phyloP scores from a whole-genome alignment of 2,113 vertebrate genomes.

The Colistium nudipinnis region DNA sequence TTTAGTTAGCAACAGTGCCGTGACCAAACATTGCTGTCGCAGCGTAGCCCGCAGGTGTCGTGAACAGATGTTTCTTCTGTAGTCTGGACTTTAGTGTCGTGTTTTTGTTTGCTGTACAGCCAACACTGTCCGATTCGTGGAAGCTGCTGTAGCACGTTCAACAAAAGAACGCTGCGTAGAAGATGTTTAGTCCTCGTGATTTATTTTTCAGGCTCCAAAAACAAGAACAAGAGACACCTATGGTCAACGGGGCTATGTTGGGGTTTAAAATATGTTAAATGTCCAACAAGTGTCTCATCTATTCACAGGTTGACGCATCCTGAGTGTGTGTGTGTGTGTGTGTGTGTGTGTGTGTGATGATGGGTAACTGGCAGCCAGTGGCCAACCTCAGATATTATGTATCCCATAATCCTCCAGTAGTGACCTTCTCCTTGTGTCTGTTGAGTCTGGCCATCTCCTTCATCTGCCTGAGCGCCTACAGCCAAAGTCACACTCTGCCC shows the following conservation, averaged over 20 bases:
- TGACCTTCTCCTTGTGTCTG: conserved; percentile 79
- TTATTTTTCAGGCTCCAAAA: too few species aligned
- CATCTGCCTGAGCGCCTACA: conserved; percentile 72
- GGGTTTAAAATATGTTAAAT: not conserved
- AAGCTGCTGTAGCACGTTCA: not conserved
- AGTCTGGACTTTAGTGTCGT: not conserved
- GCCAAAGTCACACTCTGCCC: conserved; percentile 65
- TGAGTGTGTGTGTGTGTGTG: conserved; percentile 16
- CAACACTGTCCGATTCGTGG: too few species aligned
- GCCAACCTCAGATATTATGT: conserved; percentile 70
- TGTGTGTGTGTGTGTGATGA: conserved; percentile 48
- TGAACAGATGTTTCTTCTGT: not conserved
- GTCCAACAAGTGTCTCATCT: not conserved
- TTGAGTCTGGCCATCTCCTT: conserved; percentile 76
- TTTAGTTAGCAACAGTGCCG: conserved; percentile 5
- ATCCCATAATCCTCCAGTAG: conserved; percentile 74
- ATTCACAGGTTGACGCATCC: conserved; percentile 16
- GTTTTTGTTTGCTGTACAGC: too few species aligned
- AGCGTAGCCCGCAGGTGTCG: not conserved
- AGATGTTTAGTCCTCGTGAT: too few species aligned
- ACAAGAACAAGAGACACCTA: too few species aligned
- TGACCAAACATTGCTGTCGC: not conserved
- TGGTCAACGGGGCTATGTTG: too few species aligned
- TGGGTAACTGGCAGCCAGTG: conserved; percentile 76
- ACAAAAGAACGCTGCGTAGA: too few species aligned